Percentiles rank a stretch among this genome's conserved stretches.
Conservation (phyloP, 1,140 invertebrate genomes). For the Diabrotica undecimpunctata region DNA sequence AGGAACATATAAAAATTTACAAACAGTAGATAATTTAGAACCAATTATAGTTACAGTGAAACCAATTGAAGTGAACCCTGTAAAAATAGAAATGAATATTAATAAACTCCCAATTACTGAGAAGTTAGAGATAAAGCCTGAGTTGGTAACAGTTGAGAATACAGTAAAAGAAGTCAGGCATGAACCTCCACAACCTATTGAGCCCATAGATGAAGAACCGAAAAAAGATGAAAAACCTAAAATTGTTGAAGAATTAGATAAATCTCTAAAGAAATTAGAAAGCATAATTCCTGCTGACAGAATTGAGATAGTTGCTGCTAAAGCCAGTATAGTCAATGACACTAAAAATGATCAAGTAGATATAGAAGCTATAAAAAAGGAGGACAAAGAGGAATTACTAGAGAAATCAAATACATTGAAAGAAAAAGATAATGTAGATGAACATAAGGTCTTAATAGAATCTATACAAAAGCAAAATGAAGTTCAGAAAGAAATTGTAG, state of each 20-base stretch:
- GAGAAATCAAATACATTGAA: slow-evolving; percentile 24
- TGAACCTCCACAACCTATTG: slow-evolving; percentile 54
- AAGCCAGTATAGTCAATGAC: slow-evolving; percentile 4
- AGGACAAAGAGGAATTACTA: slow-evolving; percentile 50
- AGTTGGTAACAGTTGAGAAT: slow-evolving; percentile 4
- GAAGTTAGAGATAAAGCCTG: slow-evolving; percentile 10
- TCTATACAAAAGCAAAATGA: slow-evolving; percentile 57
- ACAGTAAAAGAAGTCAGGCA: slow-evolving; percentile 43
- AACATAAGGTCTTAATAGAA: slow-evolving; percentile 48
- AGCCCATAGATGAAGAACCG: slow-evolving; percentile 34
- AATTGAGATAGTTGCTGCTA: slow-evolving; percentile 4
- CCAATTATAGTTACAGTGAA: slow-evolving; percentile 19
- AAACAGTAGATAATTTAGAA: slow-evolving; percentile 61
- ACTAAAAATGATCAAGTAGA: slow-evolving; percentile 39
- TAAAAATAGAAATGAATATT: background rate
- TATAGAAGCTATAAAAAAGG: slow-evolving; percentile 53
- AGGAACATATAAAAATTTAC: slow-evolving; percentile 82
- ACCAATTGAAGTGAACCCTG: background rate
- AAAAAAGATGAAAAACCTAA: background rate
- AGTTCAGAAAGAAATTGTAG: slow-evolving; percentile 49
- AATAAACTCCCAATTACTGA: slow-evolving; percentile 6
- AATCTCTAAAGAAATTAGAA: background rate
- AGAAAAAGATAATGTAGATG: slow-evolving; percentile 45
- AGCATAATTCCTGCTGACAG: background rate
- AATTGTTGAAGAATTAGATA: background rate